Percentiles rank a stretch among this genome's conserved stretches.
phyloP scores from a whole-genome alignment of 2,113 vertebrate genomes.

The Nasalis larvatus region DNA sequence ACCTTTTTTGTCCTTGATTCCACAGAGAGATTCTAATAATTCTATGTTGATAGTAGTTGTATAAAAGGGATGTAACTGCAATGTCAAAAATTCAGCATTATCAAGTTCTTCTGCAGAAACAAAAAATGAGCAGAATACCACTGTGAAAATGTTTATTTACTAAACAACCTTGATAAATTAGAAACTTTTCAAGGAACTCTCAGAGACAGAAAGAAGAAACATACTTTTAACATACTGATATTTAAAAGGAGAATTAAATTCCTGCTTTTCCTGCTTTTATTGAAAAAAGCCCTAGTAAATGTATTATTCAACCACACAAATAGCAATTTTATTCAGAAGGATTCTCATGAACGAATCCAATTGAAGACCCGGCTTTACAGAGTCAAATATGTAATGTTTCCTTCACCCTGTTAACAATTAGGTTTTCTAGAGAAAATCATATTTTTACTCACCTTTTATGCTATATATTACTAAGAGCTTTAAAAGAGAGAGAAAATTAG shows the following conservation, averaged over 20 bases:
- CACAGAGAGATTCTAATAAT: slow-evolving; percentile 34
- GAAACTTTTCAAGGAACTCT: slow-evolving; percentile 49
- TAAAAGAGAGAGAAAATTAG: slow-evolving; percentile 37
- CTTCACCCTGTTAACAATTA: background rate
- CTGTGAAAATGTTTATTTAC: background rate
- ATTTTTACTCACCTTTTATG: background rate
- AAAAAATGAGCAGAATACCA: background rate
- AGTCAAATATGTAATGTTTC: background rate
- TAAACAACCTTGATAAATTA: slow-evolving; percentile 42
- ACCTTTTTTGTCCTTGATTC: background rate
- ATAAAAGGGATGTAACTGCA: background rate
- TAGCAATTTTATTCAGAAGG: background rate
- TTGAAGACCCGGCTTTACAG: background rate
- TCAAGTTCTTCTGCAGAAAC: background rate
- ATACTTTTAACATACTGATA: slow-evolving; percentile 43
- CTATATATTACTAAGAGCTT: background rate
- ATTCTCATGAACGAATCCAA: background rate
- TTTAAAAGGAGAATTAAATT: background rate
- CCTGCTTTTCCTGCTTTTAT: background rate
- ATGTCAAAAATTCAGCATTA: background rate
- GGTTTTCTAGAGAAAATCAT: background rate
- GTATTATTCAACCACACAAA: background rate
- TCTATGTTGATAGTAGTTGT: background rate
- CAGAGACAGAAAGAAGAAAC: background rate
- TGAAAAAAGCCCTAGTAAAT: slow-evolving; percentile 20